These are phyloP conservation scores for Leptinotarsa defecta DNA, from an alignment of 1,140 invertebrate genomes.

Conservation along the genomic window DNA sequence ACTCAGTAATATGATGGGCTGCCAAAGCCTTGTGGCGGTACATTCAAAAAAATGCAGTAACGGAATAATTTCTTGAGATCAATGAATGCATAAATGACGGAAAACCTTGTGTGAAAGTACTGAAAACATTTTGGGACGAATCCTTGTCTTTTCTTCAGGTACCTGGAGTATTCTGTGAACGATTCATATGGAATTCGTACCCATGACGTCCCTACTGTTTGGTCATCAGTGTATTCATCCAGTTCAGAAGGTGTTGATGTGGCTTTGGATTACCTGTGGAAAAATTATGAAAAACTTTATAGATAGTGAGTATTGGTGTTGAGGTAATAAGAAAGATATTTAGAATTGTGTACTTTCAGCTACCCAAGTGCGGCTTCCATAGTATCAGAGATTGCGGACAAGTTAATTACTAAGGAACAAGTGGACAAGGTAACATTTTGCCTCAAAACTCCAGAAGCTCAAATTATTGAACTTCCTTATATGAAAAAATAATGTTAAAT, in stretches of 20 bases:
- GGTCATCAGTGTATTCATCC: conserved; percentile 55
- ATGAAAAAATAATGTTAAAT: not conserved
- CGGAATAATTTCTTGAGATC: no score
- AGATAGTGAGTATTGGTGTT: not conserved
- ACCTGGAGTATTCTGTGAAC: conserved; percentile 48
- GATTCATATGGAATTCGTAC: conserved; percentile 54
- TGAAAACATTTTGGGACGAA: no score
- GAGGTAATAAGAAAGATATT: not conserved
- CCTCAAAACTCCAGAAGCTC: not conserved
- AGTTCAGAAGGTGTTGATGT: conserved; percentile 56
- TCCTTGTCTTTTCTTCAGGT: conserved; percentile 36
- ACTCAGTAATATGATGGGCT: no score
- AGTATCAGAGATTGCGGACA: not conserved
- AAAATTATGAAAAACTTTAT: conserved; percentile 24
- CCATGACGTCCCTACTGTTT: conserved; percentile 56
- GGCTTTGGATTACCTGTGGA: conserved; percentile 58
- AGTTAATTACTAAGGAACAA: not conserved
- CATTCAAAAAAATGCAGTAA: no score
- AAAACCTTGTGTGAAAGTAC: no score
- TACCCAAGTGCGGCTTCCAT: not conserved
- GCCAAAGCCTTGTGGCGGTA: no score
- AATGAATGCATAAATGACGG: no score
- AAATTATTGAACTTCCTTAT: not conserved
- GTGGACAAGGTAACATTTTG: not conserved
- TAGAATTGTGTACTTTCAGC: not conserved